Evolutionary conservation across 2,888 invertebrate genomes (phyloP).

Genomic region (Callosobruchus maculatus): DNA sequence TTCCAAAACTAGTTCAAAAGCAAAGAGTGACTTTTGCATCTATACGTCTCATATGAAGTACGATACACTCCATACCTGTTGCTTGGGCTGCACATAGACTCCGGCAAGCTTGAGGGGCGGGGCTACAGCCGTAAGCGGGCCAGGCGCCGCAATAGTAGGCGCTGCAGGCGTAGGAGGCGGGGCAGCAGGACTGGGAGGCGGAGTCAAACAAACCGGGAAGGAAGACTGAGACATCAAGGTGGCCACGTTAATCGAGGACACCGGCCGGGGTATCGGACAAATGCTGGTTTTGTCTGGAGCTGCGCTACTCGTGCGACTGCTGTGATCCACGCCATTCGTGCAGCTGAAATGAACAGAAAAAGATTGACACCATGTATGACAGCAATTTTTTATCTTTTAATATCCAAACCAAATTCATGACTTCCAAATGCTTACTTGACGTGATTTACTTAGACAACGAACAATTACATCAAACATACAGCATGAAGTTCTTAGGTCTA

Average conservation of each 20-base stretch:
- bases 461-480: too few species aligned
- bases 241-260: constrained; percentile 44
- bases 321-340: neutral
- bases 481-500: too few species aligned
- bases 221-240: constrained; percentile 40
- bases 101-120: constrained; percentile 20
- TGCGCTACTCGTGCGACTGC: neutral
- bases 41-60: too few species aligned
- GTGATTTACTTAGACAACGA: too few species aligned
- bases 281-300: constrained; percentile 37
- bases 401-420: too few species aligned
- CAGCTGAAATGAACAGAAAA: neutral
- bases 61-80: constrained; percentile 8
- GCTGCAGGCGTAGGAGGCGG: constrained; percentile 1
- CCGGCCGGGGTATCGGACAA: constrained; percentile 44
- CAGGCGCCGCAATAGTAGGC: neutral
- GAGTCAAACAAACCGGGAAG: constrained; percentile 40
- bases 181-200: constrained; percentile 35
- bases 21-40: too few species aligned
- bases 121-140: neutral
- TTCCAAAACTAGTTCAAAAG: too few species aligned
- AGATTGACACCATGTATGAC: too few species aligned
- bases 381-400: too few species aligned
- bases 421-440: too few species aligned
- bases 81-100: constrained; percentile 16